These are phyloP conservation scores for Alsophila aescularia DNA, from an alignment of 2,888 invertebrate species.

Conservation along the genomic window DNA sequence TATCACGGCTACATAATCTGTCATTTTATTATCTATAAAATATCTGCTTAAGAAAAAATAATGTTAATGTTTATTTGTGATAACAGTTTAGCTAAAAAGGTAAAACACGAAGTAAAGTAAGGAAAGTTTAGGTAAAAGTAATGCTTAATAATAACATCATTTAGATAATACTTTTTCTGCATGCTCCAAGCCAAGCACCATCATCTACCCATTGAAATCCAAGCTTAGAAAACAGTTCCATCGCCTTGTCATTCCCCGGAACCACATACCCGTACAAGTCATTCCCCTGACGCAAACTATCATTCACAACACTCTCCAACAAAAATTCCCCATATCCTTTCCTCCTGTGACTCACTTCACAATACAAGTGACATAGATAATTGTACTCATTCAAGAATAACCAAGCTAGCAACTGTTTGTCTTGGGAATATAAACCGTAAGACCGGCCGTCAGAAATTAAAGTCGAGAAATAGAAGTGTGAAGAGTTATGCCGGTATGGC, in stretches of 20 bases:
- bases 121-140: no score
- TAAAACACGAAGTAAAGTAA: no score
- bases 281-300: conserved; percentile 35
- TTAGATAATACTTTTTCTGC: not conserved
- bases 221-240: conserved; percentile 37
- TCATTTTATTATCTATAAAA: no score
- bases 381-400: conserved; percentile 45
- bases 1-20: no score
- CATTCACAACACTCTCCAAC: conserved; percentile 39
- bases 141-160: no score
- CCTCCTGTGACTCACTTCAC: conserved; percentile 39
- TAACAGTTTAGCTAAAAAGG: no score
- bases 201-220: conserved; percentile 39
- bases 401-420: conserved; percentile 42
- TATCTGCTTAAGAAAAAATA: no score
- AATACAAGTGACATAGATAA: conserved; percentile 42
- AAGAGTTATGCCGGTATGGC: conserved; percentile 32
- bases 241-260: conserved; percentile 38
- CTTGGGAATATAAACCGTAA: conserved; percentile 40
- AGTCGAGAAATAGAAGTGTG: conserved; percentile 35
- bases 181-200: conserved; percentile 26
- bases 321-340: conserved; percentile 43
- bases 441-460: conserved; percentile 36
- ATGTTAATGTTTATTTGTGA: no score
- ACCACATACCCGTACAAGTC: conserved; percentile 42